phyloP scores from a whole-genome alignment of 2,113 vertebrate species.

The Egretta garzetta region DNA sequence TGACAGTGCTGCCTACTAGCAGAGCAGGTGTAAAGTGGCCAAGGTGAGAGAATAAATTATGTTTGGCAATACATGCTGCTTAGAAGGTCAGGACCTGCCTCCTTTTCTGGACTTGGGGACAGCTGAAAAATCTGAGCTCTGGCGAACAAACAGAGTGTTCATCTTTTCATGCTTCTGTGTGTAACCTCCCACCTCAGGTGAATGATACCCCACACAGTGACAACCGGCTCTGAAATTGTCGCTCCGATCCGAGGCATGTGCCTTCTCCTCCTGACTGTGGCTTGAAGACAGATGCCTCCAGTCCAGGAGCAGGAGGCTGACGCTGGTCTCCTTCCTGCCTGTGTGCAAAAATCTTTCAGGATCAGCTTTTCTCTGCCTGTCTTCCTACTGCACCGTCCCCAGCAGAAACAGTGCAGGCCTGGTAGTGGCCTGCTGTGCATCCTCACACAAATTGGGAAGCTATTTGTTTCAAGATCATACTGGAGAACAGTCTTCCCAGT shows the following conservation, averaged over 20 bases:
- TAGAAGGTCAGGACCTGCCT: background rate
- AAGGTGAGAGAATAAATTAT: background rate
- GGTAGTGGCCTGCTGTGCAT: background rate
- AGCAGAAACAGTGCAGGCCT: background rate
- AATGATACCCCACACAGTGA: background rate
- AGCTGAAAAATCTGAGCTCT: background rate
- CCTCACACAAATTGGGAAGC: background rate
- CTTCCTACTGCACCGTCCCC: background rate
- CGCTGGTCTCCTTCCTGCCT: background rate
- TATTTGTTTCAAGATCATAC: background rate
- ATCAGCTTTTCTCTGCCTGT: background rate
- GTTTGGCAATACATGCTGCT: background rate
- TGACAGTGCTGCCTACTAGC: background rate
- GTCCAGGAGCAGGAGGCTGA: background rate
- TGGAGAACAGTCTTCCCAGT: background rate
- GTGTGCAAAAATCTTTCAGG: background rate
- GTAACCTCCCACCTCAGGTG: background rate
- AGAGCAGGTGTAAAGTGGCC: background rate
- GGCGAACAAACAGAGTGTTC: background rate
- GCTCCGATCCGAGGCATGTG: background rate
- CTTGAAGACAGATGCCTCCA: background rate
- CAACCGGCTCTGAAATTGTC: background rate
- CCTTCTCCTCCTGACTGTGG: background rate
- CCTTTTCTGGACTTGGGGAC: background rate
- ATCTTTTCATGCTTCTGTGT: fast-evolving